Evolutionary conservation across 2,797 vertebrate species (phyloP), one percentile per base, ranked within the genome.

Genomic region (Pangasius macronema): DNA sequence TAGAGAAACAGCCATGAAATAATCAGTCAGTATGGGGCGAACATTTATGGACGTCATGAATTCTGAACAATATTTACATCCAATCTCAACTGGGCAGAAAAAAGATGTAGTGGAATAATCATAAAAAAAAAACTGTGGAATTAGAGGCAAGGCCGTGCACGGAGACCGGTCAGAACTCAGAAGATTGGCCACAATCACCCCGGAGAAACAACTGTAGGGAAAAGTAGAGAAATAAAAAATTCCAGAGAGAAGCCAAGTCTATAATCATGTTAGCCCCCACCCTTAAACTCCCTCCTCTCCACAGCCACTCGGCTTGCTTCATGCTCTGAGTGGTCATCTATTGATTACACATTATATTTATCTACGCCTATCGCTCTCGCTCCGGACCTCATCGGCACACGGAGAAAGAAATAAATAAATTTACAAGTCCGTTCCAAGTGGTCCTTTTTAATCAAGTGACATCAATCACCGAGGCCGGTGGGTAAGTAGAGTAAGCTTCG

Each of bases 341-440:
- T 95, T 96, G 96, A 96, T 96, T 97, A 97, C 97, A 98, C 87
- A 91, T 95, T 97, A 97, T 98, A 96, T 95, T 96, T 97, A 98
- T 96, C 94, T 94, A 96, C 90, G 92, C 93, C 93, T 94, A 92
- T 94, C 90, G 91, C 92, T 93, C 91, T 92, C 83, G 36, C 93
- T 93, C 88, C 16, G 89, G 88, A 91, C 90, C 80, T 87, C 92
- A 84, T 91, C 76, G 88, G 88, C 90, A 89, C 91, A 90, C 90
- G 88, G 88, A 75, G 87, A 87, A 88, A 88, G 93, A 95, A 95
- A 96, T 95, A 96, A 95, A 96, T 95, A 96, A 95, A 96, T 95
- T 95, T 94, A 95, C 93, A 94, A 93, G 94, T 94, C 93, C 87
- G 94, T 88, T 89, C 93, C 93, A 88, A 85, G 95, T 93, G 86